Evolutionary conservation across 2,888 invertebrate genomes (phyloP), one percentile per base, ranked within the genome.

Genomic region (Morpho helenor): DNA sequence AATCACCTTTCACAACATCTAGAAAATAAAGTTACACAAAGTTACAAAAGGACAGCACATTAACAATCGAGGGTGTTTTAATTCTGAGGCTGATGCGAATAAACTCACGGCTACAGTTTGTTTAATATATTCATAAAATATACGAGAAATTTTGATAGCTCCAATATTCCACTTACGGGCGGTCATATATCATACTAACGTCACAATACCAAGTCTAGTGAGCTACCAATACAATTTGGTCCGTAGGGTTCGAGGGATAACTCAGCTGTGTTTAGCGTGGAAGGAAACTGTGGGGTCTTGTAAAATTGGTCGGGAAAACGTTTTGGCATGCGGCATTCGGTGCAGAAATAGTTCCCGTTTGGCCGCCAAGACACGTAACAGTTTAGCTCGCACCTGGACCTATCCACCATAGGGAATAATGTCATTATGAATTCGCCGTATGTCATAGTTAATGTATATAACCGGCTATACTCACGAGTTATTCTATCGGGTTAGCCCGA

Each of bases 261-360:
- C 57, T 66, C 16, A 48, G 16, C 39, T 39, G 22, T 23, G 31
- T 39, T 16, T 43, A 43, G 54, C 44, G 53, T 54, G 50, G 41
- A 62, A 52, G 55, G 56, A 59, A 66, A 54, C 5, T 53, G 50
- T 50, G 57, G 52, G 66, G 45, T 67, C 66, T 61, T n/a, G 54
- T 57, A 66, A 41, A 40, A 49, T 10, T 66, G 66, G 66, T 65
- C 66, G 56, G 56, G 8, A 53, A 55, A 63, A 68, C 62, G 68
- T 76, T 74, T 79, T 80, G 84, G 83, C 79, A 82, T 79, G 72
- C 75, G 77, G 69, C 75, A 76, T 80, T 79, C 74, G 74, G 82
- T 62, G 70, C 82, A 78, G 77, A 87, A 87, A 87, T 87, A 87
- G 87, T 83, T 70, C 65, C 62, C 60, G 63, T 61, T 62, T 66